Conservation (phyloP, 1,140 invertebrate genomes). For the Berghia stephanieae region DNA sequence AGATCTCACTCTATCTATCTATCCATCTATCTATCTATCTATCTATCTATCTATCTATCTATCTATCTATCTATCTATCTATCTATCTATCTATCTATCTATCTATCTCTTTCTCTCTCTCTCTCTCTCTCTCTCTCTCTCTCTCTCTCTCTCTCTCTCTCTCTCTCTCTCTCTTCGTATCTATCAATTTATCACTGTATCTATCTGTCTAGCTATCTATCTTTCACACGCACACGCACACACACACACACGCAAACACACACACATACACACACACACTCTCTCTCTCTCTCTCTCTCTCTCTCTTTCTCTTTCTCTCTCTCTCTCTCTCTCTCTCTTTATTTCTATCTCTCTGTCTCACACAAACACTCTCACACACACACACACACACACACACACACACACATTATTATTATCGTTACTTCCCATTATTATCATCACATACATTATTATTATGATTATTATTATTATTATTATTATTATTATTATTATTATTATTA, state of each 20-base stretch:
- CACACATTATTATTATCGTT: neutral
- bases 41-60: neutral
- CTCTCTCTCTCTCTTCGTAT: neutral
- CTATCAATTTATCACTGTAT: neutral
- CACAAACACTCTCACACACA: neutral
- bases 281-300: constrained; percentile 23
- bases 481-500: constrained; percentile 20
- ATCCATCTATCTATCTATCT: neutral
- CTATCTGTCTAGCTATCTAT: neutral
- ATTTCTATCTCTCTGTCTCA: neutral
- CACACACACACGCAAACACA: neutral
- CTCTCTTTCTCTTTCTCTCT: constrained; percentile 20
- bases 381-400: constrained; percentile 14
- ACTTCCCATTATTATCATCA: neutral
- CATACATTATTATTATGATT: constrained; percentile 13
- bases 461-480: neutral
- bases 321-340: constrained; percentile 12
- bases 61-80: neutral
- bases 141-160: neutral
- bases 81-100: neutral
- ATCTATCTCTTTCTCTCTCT: neutral
- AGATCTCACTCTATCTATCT: neutral
- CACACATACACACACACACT: neutral
- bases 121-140: constrained; percentile 11
- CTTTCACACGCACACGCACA: neutral